Evolutionary conservation across 2,113 vertebrate species (phyloP).

Genomic region (Sorex fumeus): DNA sequence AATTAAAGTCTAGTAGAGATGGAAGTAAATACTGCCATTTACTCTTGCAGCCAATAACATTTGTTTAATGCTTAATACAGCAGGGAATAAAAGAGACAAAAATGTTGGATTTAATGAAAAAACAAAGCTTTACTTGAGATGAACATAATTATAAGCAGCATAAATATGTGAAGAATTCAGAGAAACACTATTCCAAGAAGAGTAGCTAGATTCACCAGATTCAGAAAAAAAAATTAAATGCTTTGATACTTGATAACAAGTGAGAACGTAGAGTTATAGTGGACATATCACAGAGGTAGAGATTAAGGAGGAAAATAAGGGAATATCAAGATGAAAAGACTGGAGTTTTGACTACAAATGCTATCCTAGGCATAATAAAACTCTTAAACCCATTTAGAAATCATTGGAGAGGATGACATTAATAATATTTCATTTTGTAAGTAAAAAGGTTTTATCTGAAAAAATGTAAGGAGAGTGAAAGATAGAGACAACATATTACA

Average conservation of each 20-base stretch:
- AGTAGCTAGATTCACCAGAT: background rate
- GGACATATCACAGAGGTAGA: background rate
- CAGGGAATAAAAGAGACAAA: conserved; percentile 3
- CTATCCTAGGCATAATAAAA: background rate
- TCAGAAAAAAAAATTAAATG: conserved; percentile 11
- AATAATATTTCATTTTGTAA: too few species aligned
- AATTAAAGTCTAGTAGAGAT: conserved; percentile 40
- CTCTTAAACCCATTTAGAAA: conserved; percentile 22
- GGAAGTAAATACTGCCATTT: conserved; percentile 51
- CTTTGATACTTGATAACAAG: background rate
- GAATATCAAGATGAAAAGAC: conserved; percentile 14
- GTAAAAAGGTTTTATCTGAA: background rate
- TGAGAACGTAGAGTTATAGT: background rate
- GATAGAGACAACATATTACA: too few species aligned
- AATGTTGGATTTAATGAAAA: background rate
- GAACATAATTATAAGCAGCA: conserved; percentile 24
- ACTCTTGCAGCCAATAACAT: conserved; percentile 4
- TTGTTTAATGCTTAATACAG: conserved; percentile 30
- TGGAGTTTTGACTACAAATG: background rate
- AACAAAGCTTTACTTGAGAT: conserved; percentile 21
- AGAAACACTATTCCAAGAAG: background rate
- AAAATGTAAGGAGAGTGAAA: too few species aligned
- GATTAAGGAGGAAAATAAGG: background rate
- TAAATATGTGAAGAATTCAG: background rate
- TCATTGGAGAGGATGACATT: background rate